Percentiles rank a stretch among this genome's conserved stretches.
Evolutionary conservation across 1,140 invertebrate genomes (phyloP).

Genomic region (Stegodyphus dumicola): DNA sequence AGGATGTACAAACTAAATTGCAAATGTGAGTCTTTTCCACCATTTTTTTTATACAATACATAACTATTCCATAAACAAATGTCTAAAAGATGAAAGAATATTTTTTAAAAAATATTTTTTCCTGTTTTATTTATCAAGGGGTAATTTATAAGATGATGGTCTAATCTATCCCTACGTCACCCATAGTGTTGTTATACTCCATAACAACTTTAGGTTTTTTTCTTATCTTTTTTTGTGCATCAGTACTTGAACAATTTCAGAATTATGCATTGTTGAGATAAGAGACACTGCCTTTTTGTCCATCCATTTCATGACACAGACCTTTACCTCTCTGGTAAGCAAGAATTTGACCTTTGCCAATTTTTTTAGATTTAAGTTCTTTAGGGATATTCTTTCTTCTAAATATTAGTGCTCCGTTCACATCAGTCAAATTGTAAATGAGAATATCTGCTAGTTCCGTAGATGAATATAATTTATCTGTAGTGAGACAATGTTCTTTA

Average conservation of each 20-base stretch:
- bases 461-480: neutral
- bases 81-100: no score
- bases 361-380: neutral
- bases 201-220: neutral
- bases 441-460: neutral
- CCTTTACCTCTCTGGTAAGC: neutral
- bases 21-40: no score
- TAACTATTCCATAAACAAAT: no score
- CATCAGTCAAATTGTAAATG: neutral
- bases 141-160: neutral
- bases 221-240: neutral
- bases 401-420: neutral
- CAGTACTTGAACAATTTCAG: neutral
- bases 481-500: neutral
- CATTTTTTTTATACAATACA: no score
- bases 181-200: constrained; percentile 11
- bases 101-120: neutral
- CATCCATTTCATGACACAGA: neutral
- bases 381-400: constrained; percentile 1
- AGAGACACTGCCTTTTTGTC: neutral
- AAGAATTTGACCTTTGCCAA: neutral
- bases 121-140: neutral
- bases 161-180: neutral
- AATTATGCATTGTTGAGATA: neutral
- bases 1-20: no score